Percentiles rank a stretch among this genome's conserved stretches.
Evolutionary conservation across 2,888 invertebrate species (phyloP).

Genomic region (Cephus rjabovi): DNA sequence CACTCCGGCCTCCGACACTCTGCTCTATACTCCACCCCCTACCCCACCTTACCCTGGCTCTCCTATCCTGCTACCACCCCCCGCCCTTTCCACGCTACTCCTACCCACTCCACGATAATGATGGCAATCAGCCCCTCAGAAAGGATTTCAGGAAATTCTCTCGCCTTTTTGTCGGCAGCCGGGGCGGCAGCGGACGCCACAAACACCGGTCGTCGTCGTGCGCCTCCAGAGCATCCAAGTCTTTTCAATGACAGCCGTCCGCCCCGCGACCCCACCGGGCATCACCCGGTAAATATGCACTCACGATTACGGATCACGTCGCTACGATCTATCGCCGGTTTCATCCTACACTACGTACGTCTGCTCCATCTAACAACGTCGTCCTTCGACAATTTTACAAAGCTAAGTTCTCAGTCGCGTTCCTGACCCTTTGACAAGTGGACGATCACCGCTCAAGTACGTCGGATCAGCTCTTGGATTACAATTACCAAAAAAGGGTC

Average conservation of each 20-base stretch:
- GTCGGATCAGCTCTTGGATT: background rate
- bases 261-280: slow-evolving; percentile 1
- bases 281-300: slow-evolving; percentile 7
- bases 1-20: slow-evolving; percentile 17
- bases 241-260: slow-evolving; percentile 29
- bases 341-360: background rate
- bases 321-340: background rate
- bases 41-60: slow-evolving; percentile 30
- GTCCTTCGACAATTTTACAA: background rate
- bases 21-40: slow-evolving; percentile 24
- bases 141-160: slow-evolving; percentile 68
- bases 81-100: slow-evolving; percentile 40
- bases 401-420: background rate
- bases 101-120: slow-evolving; percentile 66
- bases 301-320: slow-evolving; percentile 3
- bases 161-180: slow-evolving; percentile 66
- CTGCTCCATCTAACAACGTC: background rate
- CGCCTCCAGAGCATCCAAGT: slow-evolving; percentile 18
- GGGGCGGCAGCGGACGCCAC: slow-evolving; percentile 62
- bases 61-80: slow-evolving; percentile 44
- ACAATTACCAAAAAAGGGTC: background rate
- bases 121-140: slow-evolving; percentile 67
- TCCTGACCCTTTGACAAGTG: background rate
- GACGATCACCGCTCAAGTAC: background rate
- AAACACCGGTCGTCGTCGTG: slow-evolving; percentile 61